These are phyloP conservation scores for Saturnia pavonia DNA, from an alignment of 2,888 invertebrate species.

Conservation along the genomic window DNA sequence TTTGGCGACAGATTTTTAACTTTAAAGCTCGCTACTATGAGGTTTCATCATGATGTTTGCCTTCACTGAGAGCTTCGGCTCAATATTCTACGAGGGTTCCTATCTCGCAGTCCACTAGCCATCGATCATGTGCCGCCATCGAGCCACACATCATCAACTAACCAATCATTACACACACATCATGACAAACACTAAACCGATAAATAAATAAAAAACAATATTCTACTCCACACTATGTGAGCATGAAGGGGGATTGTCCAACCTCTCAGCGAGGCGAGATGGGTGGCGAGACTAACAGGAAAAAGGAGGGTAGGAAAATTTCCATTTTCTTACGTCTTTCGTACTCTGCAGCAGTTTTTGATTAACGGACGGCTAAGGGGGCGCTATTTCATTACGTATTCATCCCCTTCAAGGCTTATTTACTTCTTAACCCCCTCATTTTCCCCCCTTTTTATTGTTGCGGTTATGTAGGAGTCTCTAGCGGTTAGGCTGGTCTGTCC, in stretches of 20 bases:
- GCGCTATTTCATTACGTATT: conserved; percentile 80
- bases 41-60: too few species aligned
- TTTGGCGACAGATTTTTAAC: too few species aligned
- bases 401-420: conserved; percentile 61
- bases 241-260: conserved; percentile 58
- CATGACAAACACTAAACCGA: too few species aligned
- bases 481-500: conserved; percentile 2
- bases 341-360: conserved; percentile 79
- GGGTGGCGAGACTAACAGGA: conserved; percentile 71
- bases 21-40: too few species aligned
- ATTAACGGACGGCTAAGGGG: conserved; percentile 76
- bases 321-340: conserved; percentile 81
- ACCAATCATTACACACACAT: too few species aligned
- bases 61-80: too few species aligned
- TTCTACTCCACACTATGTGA: conserved; percentile 43
- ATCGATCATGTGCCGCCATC: too few species aligned
- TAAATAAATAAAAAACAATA: conserved; percentile 28
- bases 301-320: conserved; percentile 82
- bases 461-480: conserved; percentile 24
- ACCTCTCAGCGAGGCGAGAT: conserved; percentile 69
- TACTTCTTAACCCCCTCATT: conserved; percentile 26
- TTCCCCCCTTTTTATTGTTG: conserved; percentile 30
- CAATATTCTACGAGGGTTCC: too few species aligned
- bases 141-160: too few species aligned
- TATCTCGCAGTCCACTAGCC: too few species aligned